A percentile compares a stretch with the other conserved stretches of the same genome.
phyloP scores from a whole-genome alignment of 2,797 vertebrate genomes.

The Paedocypris micromegethes region DNA sequence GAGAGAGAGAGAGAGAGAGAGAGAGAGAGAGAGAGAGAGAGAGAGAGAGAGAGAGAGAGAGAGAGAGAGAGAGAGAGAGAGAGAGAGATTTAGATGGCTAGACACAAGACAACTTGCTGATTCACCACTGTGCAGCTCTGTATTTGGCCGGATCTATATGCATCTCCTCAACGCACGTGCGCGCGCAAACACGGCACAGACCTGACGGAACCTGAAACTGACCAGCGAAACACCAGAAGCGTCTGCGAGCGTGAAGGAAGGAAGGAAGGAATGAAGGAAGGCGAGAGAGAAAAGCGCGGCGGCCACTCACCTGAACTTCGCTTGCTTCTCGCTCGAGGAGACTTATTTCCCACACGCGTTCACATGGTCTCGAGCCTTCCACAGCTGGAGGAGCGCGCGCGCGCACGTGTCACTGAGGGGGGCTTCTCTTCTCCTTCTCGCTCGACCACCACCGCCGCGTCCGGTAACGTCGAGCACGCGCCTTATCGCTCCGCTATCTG shows the following conservation, averaged over 20 bases:
- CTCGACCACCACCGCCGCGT: neutral
- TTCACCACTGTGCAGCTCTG: no score
- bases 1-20: neutral
- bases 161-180: no score
- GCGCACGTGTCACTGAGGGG: no score
- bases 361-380: constrained; percentile 50
- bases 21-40: no score
- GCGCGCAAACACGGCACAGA: no score
- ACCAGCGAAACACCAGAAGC: no score
- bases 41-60: no score
- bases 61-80: no score
- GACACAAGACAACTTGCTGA: neutral
- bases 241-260: no score
- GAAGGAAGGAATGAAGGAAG: neutral
- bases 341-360: constrained; percentile 33
- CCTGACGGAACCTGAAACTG: no score
- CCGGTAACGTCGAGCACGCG: constrained; percentile 10
- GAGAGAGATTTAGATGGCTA: constrained; percentile 1
- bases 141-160: no score
- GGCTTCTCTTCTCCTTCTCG: constrained; percentile 10
- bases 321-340: constrained; percentile 49
- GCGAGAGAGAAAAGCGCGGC: neutral
- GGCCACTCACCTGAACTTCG: constrained; percentile 48
- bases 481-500: constrained; percentile 27
- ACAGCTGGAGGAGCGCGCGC: constrained; percentile 31